Evolutionary conservation across 2,797 vertebrate genomes (phyloP).

Genomic region (Jordanella pulchra): DNA sequence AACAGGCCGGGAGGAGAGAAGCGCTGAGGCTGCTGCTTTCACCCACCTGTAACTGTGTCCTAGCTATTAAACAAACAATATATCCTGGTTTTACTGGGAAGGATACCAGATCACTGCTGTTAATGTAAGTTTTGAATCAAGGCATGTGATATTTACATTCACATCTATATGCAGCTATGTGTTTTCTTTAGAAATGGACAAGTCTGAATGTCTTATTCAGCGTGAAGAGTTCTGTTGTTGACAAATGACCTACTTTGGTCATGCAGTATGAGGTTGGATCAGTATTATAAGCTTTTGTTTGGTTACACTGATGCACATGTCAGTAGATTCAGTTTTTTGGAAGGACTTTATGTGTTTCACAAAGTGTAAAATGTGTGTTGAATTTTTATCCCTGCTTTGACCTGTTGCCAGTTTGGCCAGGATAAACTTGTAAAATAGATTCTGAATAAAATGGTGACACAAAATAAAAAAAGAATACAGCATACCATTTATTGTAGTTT

Average conservation of each 20-base stretch:
- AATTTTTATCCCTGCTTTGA: background rate
- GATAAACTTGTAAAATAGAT: background rate
- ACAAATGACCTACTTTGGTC: constrained; percentile 58
- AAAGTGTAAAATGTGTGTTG: background rate
- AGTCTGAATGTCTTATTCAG: constrained; percentile 66
- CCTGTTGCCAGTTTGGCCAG: background rate
- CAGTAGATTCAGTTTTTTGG: background rate
- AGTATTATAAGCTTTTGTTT: background rate
- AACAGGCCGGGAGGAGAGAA: constrained; percentile 70
- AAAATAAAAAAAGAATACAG: background rate
- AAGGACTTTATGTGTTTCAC: background rate
- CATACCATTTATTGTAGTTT: too few species aligned
- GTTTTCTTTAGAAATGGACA: constrained; percentile 8
- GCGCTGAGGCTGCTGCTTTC: constrained; percentile 25
- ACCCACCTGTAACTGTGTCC: constrained; percentile 35
- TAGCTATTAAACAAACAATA: background rate
- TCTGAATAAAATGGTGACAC: background rate
- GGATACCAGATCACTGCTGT: background rate
- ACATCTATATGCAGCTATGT: constrained; percentile 7
- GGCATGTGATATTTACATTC: constrained; percentile 12
- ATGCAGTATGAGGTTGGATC: constrained; percentile 3
- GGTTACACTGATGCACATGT: background rate
- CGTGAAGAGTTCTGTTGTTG: constrained; percentile 34
- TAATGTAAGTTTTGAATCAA: background rate
- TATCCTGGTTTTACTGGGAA: background rate